These are phyloP conservation scores for Carposina sasakii DNA, from an alignment of 1,140 invertebrate genomes.

Conservation along the genomic window DNA sequence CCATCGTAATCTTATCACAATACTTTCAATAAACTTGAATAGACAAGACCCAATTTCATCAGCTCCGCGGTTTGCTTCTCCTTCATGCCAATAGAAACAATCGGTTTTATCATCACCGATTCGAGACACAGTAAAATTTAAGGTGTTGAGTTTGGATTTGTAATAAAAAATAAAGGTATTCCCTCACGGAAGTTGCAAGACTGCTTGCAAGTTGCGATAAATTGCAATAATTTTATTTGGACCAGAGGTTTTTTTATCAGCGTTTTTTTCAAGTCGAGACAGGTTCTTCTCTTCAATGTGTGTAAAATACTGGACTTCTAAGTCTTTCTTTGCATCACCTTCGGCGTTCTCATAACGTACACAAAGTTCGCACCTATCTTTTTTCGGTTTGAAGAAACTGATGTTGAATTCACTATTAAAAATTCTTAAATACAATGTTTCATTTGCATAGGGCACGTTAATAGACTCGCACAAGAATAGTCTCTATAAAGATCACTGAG, in stretches of 20 bases:
- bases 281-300: conserved; percentile 33
- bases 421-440: conserved; percentile 40
- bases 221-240: conserved; percentile 26
- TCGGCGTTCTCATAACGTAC: conserved; percentile 32
- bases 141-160: conserved; percentile 11
- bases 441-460: no score
- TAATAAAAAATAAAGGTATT: conserved; percentile 14
- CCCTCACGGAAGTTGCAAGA: conserved; percentile 8
- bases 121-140: conserved; percentile 17
- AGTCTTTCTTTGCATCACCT: conserved; percentile 23
- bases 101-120: conserved; percentile 7
- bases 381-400: conserved; percentile 46
- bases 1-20: no score
- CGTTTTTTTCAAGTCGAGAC: conserved; percentile 17
- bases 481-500: conserved; percentile 18
- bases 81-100: conserved; percentile 13
- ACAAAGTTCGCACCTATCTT: conserved; percentile 55
- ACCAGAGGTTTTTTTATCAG: conserved; percentile 15
- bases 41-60: conserved; percentile 14
- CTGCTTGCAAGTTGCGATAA: no score
- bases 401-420: conserved; percentile 43
- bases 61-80: no score
- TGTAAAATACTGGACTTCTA: conserved; percentile 13
- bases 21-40: no score
- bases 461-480: conserved; percentile 28